Evolutionary conservation across 2,113 vertebrate genomes (phyloP).

Genomic region (Paratilapia polleni): DNA sequence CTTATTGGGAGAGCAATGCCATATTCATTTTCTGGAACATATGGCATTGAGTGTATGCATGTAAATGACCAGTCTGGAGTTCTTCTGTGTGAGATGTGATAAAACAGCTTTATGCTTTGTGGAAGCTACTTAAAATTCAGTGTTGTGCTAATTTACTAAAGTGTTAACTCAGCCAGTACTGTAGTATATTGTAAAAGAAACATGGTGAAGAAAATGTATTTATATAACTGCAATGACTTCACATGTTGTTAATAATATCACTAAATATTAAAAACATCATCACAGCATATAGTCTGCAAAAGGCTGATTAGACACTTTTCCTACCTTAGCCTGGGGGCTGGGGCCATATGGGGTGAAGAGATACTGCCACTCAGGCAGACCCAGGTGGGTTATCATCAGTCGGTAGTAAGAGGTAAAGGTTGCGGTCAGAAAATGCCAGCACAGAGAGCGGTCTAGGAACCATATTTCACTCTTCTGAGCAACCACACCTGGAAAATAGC

Average conservation of each 20-base stretch:
- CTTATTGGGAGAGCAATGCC: background rate
- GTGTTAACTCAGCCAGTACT: slow-evolving; percentile 6
- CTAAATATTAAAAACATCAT: background rate
- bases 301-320: background rate
- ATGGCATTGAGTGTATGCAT: background rate
- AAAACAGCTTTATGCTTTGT: background rate
- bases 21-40: background rate
- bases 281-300: background rate
- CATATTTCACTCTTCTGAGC: slow-evolving; percentile 89
- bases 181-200: slow-evolving; percentile 1
- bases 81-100: background rate
- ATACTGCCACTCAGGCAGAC: slow-evolving; percentile 96
- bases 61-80: background rate
- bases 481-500: slow-evolving; percentile 77
- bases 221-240: background rate
- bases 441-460: slow-evolving; percentile 94
- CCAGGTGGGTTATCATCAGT: slow-evolving; percentile 93
- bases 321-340: slow-evolving; percentile 94
- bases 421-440: slow-evolving; percentile 93
- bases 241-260: background rate
- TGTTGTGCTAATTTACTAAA: background rate
- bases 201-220: slow-evolving; percentile 12
- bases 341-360: slow-evolving; percentile 91
- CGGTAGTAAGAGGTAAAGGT: slow-evolving; percentile 95
- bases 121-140: background rate